A percentile compares a stretch with the other conserved stretches of the same genome.
phyloP scores from a whole-genome alignment of 2,113 vertebrate genomes.

The Macaca nemestrina region DNA sequence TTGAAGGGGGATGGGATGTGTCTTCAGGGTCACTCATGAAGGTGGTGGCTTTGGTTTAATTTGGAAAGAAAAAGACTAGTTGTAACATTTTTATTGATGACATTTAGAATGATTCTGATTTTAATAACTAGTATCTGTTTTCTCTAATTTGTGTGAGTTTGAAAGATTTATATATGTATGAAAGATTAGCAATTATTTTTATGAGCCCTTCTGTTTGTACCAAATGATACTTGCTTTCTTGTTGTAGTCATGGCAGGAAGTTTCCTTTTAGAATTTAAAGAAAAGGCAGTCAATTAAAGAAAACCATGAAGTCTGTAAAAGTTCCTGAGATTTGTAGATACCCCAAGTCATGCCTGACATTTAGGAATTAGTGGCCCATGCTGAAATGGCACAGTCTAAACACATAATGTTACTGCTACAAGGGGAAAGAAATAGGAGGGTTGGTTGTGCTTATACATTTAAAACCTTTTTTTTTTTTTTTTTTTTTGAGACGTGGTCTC shows the following conservation, averaged over 20 bases:
- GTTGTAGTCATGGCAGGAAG: not conserved
- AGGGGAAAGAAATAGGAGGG: not conserved
- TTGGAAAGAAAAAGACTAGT: not conserved
- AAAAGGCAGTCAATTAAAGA: not conserved
- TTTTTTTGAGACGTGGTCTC: not conserved
- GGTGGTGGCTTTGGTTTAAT: not conserved
- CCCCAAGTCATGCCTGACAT: fast-evolving
- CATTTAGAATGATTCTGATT: not conserved
- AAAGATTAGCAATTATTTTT: not conserved
- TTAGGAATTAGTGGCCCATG: not conserved
- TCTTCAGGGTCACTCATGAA: not conserved
- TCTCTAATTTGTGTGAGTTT: not conserved
- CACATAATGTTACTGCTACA: not conserved
- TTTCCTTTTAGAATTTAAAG: not conserved
- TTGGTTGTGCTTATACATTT: not conserved
- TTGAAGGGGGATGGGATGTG: not conserved
- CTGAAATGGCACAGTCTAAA: not conserved
- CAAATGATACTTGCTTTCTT: not conserved
- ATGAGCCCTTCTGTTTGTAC: not conserved
- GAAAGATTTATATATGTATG: not conserved
- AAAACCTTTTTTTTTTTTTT: not conserved
- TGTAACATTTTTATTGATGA: no score
- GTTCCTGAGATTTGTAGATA: not conserved
- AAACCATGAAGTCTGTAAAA: not conserved
- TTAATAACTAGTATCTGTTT: not conserved